Evolutionary conservation across 2,113 vertebrate genomes (phyloP).

Genomic region (Elanoides forficatus): DNA sequence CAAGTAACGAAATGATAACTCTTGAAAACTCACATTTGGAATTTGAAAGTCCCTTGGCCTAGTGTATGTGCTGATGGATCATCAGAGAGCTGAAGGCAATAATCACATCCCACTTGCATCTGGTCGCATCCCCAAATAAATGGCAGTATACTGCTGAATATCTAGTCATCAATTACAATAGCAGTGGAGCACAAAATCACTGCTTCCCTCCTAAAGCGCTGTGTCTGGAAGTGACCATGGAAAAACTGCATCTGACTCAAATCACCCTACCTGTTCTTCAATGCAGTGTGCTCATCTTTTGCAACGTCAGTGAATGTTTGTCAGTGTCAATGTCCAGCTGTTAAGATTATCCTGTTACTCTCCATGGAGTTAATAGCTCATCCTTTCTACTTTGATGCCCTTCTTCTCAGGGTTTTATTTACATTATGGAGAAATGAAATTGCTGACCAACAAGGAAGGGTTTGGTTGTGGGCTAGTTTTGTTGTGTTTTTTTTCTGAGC

Average conservation of each 20-base stretch:
- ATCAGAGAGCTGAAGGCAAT: background rate
- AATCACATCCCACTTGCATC: accelerated
- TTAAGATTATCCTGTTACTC: background rate
- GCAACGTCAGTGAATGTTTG: background rate
- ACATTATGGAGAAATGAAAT: background rate
- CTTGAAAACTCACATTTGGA: background rate
- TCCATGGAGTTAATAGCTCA: background rate
- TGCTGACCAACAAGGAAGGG: background rate
- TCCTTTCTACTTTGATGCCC: background rate
- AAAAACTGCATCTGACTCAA: background rate
- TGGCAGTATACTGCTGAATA: background rate
- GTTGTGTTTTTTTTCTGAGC: background rate
- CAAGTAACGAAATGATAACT: background rate
- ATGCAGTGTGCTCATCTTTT: background rate
- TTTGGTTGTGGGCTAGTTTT: background rate
- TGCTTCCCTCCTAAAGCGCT: background rate
- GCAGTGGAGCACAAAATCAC: background rate
- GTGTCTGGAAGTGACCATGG: background rate
- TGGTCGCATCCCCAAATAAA: background rate
- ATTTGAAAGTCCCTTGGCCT: background rate
- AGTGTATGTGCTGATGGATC: background rate
- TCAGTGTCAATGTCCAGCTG: background rate
- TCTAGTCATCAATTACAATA: background rate
- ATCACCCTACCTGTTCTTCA: background rate
- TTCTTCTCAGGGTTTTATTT: background rate